Conservation (phyloP, 2,888 invertebrate genomes). For the Punctoribates punctum region DNA sequence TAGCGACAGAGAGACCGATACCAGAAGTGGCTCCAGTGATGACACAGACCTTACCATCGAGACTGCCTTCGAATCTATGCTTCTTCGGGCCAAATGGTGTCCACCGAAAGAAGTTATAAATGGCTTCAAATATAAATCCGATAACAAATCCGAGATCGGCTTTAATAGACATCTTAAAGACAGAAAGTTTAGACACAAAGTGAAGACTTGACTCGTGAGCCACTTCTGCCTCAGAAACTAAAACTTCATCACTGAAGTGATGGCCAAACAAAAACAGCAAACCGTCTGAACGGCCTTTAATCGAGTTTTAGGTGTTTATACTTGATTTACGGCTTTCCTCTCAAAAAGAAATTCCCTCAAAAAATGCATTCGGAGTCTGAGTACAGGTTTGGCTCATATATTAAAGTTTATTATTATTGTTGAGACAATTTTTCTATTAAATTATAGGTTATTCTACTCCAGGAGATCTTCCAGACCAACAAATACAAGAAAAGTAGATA, state of each 20-base stretch:
- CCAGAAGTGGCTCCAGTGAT: slow-evolving; percentile 48
- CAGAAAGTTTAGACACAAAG: too few relatives aligned
- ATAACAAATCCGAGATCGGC: slow-evolving; percentile 5
- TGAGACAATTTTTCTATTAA: background rate
- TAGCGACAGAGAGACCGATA: slow-evolving; percentile 49
- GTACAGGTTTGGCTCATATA: background rate
- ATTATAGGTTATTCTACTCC: background rate
- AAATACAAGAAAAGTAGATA: too few relatives aligned
- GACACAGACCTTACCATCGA: slow-evolving; percentile 46
- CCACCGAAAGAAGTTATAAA: slow-evolving; percentile 38
- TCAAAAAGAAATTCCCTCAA: background rate
- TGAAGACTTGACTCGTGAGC: too few relatives aligned
- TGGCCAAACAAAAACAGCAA: too few relatives aligned
- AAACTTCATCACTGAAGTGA: background rate
- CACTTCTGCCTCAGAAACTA: too few relatives aligned
- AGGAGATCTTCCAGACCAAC: too few relatives aligned
- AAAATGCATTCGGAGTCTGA: background rate
- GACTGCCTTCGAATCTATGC: slow-evolving; percentile 43
- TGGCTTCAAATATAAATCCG: slow-evolving; percentile 31
- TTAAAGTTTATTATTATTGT: background rate
- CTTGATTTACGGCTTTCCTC: background rate
- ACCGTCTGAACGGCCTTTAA: background rate
- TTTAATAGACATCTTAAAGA: background rate
- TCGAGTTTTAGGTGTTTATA: background rate
- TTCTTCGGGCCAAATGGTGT: slow-evolving; percentile 40